These are phyloP conservation scores for Epizoanthus ramosus DNA, from an alignment of 92 coral and sea anemone genomes.

Conservation along the genomic window DNA sequence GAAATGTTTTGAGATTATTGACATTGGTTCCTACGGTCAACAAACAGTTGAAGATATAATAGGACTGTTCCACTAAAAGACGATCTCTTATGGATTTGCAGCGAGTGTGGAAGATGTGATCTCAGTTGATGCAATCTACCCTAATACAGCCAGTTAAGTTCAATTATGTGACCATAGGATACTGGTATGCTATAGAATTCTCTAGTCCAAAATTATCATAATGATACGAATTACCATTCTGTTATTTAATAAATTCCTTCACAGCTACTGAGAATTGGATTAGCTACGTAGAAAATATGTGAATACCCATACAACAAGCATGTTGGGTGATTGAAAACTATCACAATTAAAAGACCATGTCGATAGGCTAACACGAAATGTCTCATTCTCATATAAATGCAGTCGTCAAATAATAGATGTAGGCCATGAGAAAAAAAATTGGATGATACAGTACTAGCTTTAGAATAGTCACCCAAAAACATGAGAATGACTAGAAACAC, in stretches of 20 bases:
- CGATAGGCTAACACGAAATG: not conserved
- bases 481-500: slow-evolving; percentile 5
- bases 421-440: not conserved
- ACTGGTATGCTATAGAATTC: not conserved
- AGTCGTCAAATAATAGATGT: not conserved
- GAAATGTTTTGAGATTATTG: not conserved
- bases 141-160: not conserved
- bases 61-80: not conserved
- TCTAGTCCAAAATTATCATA: not conserved
- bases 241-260: slow-evolving; percentile 4
- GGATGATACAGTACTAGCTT: slow-evolving; percentile 11
- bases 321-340: not conserved
- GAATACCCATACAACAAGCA: not conserved
- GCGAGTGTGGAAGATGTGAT: not conserved
- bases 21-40: not conserved
- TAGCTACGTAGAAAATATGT: not conserved
- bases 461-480: not conserved
- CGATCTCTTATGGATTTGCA: not conserved
- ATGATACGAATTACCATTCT: not conserved
- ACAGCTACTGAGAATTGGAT: not conserved
- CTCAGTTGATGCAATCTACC: not conserved
- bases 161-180: not conserved
- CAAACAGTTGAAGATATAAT: not conserved
- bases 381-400: slow-evolving; percentile 20
- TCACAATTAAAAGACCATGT: not conserved